Base-by-base conservation (phyloP, 2,113 vertebrate genomes). In the Silurus asotus region DNA sequence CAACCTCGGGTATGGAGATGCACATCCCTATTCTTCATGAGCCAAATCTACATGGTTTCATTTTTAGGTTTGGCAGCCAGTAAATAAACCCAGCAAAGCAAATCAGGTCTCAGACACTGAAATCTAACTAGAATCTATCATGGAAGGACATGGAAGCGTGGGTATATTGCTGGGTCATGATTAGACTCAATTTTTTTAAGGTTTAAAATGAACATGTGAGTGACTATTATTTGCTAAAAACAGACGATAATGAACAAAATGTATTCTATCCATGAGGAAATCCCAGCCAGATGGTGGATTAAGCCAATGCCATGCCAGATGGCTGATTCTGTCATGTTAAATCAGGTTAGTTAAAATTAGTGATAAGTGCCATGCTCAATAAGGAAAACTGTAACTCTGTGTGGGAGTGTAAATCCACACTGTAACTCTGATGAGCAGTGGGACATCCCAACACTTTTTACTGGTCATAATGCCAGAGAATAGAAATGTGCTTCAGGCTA, bases 331-430 rank as follows among this genome's bases (percentile, higher is more conserved):
- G 19, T 55, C n/a, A 55, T 55, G 74, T 55, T 55, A 77, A 77
- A 77, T 77, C 74, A 77, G n/a, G 51, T 77, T 55, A 77, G 74
- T 15, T 77, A 77, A 77, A 77, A 55, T 3, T 51, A 56, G 51
- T 77, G 74, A 55, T 77, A 55, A 77, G 51, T 77, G 74, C 51
- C 74, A 77, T 25, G 51, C 74, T 77, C 74, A 25, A 77, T 77
- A 77, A 77, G 49, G 13, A 25, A 55, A 77, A 55, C 74, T 77
- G 23, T 55, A 77, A 25, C 7, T 4, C 51, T 56, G 51, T n/a
- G 48, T 75, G 72, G 48, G 48, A 75, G 23, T n/a, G 1, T 7
- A 55, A n/a, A 55, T 15, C 23, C 74, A 77, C n/a, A 15, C 51
- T 74, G 17, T 19, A 74, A 74, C 45, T 74, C 45, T 55, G 13